Evolutionary conservation across 2,113 vertebrate genomes (phyloP).

Genomic region (Delphinus delphis): DNA sequence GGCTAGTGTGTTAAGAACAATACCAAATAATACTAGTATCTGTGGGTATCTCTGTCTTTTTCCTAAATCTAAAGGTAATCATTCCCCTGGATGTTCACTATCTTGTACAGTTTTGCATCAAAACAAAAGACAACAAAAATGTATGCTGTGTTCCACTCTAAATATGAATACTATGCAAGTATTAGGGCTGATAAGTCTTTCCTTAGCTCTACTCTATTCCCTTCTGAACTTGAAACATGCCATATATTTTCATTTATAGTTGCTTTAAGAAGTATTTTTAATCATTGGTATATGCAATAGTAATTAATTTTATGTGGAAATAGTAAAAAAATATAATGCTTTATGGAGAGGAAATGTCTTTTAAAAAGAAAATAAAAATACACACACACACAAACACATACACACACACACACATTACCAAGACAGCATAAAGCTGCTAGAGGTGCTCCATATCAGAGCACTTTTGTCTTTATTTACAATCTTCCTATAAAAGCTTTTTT

Average conservation of each 20-base stretch:
- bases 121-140: background rate
- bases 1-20: background rate
- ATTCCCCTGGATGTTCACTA: background rate
- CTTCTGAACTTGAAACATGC: slow-evolving; percentile 6
- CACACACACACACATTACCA: background rate
- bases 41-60: background rate
- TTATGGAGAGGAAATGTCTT: background rate
- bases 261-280: slow-evolving; percentile 2
- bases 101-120: background rate
- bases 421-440: background rate
- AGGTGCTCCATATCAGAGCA: background rate
- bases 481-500: background rate
- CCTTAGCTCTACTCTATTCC: background rate
- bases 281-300: background rate
- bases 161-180: background rate
- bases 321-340: background rate
- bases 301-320: background rate
- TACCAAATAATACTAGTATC: background rate
- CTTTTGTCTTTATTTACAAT: slow-evolving; percentile 15
- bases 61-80: background rate
- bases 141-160: background rate
- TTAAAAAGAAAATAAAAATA: background rate
- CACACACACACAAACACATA: background rate
- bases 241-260: background rate
- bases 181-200: background rate